Evolutionary conservation across 2,888 invertebrate species (phyloP), one percentile per base, ranked within the genome.

Genomic region (Caenorhabditis parvicauda): DNA sequence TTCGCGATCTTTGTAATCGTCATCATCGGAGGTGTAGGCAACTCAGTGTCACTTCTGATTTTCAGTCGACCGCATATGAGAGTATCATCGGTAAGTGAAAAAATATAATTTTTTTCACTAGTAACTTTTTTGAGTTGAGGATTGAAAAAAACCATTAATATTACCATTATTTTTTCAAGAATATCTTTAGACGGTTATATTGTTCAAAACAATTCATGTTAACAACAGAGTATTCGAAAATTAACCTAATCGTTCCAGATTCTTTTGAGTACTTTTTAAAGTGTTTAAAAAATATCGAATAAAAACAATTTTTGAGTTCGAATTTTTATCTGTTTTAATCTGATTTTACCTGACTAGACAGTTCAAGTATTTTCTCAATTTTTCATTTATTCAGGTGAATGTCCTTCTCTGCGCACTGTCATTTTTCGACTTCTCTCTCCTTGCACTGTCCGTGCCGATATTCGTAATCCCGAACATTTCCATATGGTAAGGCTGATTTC

Each of bases 391-490:
- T 32, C 56, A 67, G 64, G 69, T 77, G 29, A 77, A 77, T 54
- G 70, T 73, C 9, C 64, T 77, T 3, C 64, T 79, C 9, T 68
- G 74, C 32, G 79, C 72, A 2, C 59, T 79, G 24, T 69, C 74
- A n/a, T 65, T 75, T 52, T 65, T 76, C 58, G 79, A 79, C 55
- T 67, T 76, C 37, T 63, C 66, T 17, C 64, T 79, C 12, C 69
- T 79, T 14, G 51, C 76, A 17, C 65, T 77, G 29, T 65, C 73
- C 24, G 59, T 79, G 22, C 79, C 79, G 39, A 76, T 75, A 2
- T 79, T 79, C 55, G 73, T 77, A 24, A 64, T 79, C 39, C 75
- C 77, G 9, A 70, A 70, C 44, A 56, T 79, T 32, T 66, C 64
- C 37, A 44, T 70, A 38, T 73, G 70, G 77, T 70, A 29, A 50